Evolutionary conservation across 2,113 vertebrate species (phyloP).

Genomic region (Phainopepla nitens): DNA sequence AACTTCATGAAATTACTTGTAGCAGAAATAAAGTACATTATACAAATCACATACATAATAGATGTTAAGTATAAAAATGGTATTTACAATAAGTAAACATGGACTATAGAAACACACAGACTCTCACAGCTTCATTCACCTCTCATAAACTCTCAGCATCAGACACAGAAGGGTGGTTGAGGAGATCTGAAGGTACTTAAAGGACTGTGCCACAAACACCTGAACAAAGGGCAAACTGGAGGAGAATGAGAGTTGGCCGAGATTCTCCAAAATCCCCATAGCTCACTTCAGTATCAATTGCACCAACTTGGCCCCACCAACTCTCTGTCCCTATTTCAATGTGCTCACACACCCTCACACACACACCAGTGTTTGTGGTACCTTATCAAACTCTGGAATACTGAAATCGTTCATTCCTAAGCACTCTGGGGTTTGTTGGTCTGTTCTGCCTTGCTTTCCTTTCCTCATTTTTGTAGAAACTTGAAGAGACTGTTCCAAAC

Average conservation of each 20-base stretch:
- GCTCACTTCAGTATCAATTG: neutral
- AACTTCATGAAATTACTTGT: constrained; percentile 74
- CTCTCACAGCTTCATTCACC: constrained; percentile 7
- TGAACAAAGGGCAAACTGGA: neutral
- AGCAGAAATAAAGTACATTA: constrained; percentile 78
- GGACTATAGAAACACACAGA: constrained; percentile 56
- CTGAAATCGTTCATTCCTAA: constrained; percentile 4
- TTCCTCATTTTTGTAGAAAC: constrained; percentile 51
- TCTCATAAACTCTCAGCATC: neutral
- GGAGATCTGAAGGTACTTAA: neutral
- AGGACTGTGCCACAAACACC: constrained; percentile 6
- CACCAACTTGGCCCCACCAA: neutral
- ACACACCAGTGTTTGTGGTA: constrained; percentile 20
- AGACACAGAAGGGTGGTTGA: neutral
- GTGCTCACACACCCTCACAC: neutral
- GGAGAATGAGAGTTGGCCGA: neutral
- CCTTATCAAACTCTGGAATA: constrained; percentile 48
- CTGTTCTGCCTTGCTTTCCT: neutral
- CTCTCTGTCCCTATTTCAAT: neutral
- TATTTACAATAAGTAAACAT: constrained; percentile 82
- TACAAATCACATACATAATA: constrained; percentile 77
- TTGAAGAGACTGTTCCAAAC: neutral
- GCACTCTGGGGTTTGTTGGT: neutral
- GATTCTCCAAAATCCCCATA: neutral
- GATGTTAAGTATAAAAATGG: constrained; percentile 78